A percentile compares a stretch with the other conserved stretches of the same genome.
phyloP scores from a whole-genome alignment of 2,797 vertebrate species.

The Taenioides sp. region DNA sequence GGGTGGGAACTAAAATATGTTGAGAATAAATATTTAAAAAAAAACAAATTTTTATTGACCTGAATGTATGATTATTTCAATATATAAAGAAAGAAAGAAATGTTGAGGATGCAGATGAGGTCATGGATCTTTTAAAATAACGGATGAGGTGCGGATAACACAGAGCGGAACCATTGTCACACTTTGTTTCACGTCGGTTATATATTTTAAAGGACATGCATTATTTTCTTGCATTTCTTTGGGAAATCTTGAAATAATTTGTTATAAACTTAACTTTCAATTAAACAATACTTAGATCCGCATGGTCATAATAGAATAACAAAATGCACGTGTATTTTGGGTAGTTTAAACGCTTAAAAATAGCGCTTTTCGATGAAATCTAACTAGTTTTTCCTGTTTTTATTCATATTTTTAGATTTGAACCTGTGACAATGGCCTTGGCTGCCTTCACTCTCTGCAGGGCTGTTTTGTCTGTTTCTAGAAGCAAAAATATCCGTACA shows the following conservation, averaged over 20 bases:
- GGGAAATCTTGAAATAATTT: neutral
- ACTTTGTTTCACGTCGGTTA: slow-evolving; percentile 34
- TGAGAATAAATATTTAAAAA: neutral
- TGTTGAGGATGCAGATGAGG: too few species aligned
- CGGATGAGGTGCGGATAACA: too few species aligned
- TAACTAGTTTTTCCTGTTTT: neutral
- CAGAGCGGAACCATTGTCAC: slow-evolving; percentile 21
- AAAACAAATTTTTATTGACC: neutral
- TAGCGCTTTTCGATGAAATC: neutral
- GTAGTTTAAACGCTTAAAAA: neutral
- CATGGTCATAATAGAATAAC: neutral
- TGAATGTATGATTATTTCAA: neutral
- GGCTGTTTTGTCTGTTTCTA: slow-evolving; percentile 16
- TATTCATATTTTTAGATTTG: neutral
- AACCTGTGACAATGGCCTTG: slow-evolving; percentile 50
- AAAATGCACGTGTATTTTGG: neutral
- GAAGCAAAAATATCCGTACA: slow-evolving; percentile 3
- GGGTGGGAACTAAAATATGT: slow-evolving; percentile 13
- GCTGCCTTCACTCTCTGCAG: slow-evolving; percentile 28
- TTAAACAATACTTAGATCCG: neutral
- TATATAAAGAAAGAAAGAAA: neutral
- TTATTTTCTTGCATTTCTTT: neutral
- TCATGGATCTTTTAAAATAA: too few species aligned
- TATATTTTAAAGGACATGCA: accelerated
- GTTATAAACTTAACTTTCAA: neutral